phyloP scores from a whole-genome alignment of 1,140 invertebrate species.

The Cydia pomonella region DNA sequence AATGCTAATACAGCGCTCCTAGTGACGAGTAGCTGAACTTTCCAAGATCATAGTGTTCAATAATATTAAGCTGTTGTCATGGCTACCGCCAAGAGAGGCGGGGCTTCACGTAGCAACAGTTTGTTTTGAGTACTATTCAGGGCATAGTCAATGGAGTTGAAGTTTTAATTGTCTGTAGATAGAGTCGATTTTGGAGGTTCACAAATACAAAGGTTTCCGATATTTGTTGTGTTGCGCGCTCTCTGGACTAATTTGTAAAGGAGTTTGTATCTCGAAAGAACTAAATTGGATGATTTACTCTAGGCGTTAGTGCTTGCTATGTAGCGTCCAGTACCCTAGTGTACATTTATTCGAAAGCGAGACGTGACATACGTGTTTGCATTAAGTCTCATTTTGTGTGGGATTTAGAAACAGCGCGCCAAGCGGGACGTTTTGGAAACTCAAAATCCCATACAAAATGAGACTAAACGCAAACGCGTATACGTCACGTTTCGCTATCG shows the following conservation, averaged over 20 bases:
- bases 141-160: neutral
- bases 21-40: conserved; percentile 15
- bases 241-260: neutral
- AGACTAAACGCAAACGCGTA: too few relatives aligned
- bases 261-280: neutral
- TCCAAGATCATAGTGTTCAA: neutral
- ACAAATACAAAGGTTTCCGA: neutral
- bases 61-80: conserved; percentile 6
- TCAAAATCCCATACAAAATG: too few relatives aligned
- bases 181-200: neutral
- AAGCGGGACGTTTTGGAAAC: too few relatives aligned
- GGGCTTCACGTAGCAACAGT: conserved; percentile 9
- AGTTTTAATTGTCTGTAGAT: neutral
- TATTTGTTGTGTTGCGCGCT: neutral
- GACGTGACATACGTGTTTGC: too few relatives aligned
- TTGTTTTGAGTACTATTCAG: conserved; percentile 6
- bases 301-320: too few relatives aligned
- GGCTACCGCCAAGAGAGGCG: conserved; percentile 11
- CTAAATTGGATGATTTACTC: neutral
- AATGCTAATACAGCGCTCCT: neutral
- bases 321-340: too few relatives aligned
- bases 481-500: too few relatives aligned
- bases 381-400: too few relatives aligned
- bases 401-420: too few relatives aligned
- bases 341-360: too few relatives aligned